Base-by-base conservation (phyloP, 2,113 vertebrate genomes). In the Ondatra zibethicus region DNA sequence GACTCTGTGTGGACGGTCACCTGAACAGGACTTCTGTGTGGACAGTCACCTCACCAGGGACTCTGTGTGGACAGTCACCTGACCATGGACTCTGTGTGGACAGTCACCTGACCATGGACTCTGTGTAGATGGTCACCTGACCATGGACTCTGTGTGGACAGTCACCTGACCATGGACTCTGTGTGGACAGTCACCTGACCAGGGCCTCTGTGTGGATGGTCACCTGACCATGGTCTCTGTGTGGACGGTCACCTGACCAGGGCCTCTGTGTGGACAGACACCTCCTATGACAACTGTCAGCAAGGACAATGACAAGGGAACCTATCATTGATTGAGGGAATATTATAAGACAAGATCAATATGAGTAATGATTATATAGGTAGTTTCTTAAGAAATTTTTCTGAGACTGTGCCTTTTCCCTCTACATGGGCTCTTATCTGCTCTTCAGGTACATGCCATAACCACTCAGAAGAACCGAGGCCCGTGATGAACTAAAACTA, bases 311-410 rank as follows among this genome's bases (percentile, higher is more conserved):
- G 33, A 65, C 25, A n/a, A 65, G 45, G 31, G 9, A 31, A 58
- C 58, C 58, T 58, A 58, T 21, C 58, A 76, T 3, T 75, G 13
- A 23, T 81, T 58, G 31, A 2, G 50, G 70, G 39, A 92, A 68
- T 39, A 7, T 31, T 77, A 84, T 50, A 85, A 45, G 31, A 11
- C 63, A 82, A 0, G 58, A 19, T 70, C 5, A 81, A 19, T 47
- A 66, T 42, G 13, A 42, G 47, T 76, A 92, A 76, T 42, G 33
- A 39, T 25, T 25, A 39, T 76, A 65, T 25, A 55, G 25, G 6
- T 16, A 84, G 11, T 61, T 93, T 94, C 17, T 78, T 91, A 63
- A 92, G 80, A 13, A 84, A 16, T 55, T 39, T 90, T 73, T 84
- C 7, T 92, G 70, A 89, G 87, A 88, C 14, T 65, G 50, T 3